Conservation (phyloP, 2,888 invertebrate genomes). For the Lydus trimaculatus region DNA sequence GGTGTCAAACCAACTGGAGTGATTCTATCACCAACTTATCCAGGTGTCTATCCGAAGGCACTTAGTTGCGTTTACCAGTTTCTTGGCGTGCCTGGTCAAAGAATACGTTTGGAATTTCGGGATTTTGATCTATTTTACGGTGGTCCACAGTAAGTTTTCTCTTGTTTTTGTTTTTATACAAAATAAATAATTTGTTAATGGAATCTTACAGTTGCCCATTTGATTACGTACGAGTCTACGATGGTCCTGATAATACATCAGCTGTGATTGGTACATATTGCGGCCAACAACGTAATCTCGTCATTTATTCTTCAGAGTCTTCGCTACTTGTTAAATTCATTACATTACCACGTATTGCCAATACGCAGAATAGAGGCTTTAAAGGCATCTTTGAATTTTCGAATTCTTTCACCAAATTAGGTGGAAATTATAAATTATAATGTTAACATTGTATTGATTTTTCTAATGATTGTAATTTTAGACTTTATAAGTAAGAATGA, state of each 20-base stretch:
- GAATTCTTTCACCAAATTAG: slow-evolving; percentile 97
- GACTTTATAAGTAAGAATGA: slow-evolving; percentile 93
- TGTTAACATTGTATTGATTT: too few relatives aligned
- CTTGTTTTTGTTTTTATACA: slow-evolving; percentile 8
- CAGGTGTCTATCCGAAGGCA: slow-evolving; percentile 98
- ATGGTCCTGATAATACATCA: slow-evolving; percentile 88
- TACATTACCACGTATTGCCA: slow-evolving; percentile 89
- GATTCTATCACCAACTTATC: slow-evolving; percentile 97
- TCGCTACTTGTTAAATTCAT: slow-evolving; percentile 90
- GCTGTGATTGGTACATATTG: slow-evolving; percentile 96
- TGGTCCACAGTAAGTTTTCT: slow-evolving; percentile 88
- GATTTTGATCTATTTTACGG: slow-evolving; percentile 99
- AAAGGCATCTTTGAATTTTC: slow-evolving; percentile 99
- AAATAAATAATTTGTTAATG: too few relatives aligned
- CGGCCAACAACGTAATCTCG: slow-evolving; percentile 95
- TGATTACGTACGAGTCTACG: slow-evolving; percentile 97
- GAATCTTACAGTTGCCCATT: slow-evolving; percentile 90
- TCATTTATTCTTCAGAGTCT: slow-evolving; percentile 93
- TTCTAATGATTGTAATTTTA: slow-evolving; percentile 52
- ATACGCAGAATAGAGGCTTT: slow-evolving; percentile 97
- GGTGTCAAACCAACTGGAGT: slow-evolving; percentile 77
- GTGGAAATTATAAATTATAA: too few relatives aligned
- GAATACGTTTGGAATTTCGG: slow-evolving; percentile 94
- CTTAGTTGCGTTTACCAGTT: slow-evolving; percentile 93
- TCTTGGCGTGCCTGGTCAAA: slow-evolving; percentile 86